Evolutionary conservation across 2,113 vertebrate genomes (phyloP), one percentile per base, ranked within the genome.

Genomic region (Choloepus hoffmanni): DNA sequence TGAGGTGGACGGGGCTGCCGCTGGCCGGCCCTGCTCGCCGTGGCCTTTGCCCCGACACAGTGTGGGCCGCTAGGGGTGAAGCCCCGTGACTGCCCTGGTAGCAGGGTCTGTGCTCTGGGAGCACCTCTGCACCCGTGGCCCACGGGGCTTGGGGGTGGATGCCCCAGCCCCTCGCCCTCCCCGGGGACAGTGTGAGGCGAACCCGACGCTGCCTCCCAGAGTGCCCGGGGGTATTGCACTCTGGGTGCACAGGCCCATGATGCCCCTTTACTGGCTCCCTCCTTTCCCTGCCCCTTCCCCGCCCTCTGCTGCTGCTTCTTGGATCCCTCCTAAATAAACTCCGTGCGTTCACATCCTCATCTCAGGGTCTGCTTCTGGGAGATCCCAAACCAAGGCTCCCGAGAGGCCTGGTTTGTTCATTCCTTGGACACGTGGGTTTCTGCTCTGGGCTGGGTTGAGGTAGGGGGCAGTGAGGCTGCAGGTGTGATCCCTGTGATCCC

Each of bases 31-130:
- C 28, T 43, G n/a, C 1, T 15, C 3, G 4, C 93, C 3, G 1
- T 33, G 7, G 24, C 33, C 2, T 14, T 50, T 2, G 0, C n/a
- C 28, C 33, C n/a, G 28, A 65, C 55, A 5, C 0, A 0, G 1
- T 9, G 45, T 45, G 21, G 55, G 45, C 74, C 10, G 67, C 10
- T 7, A 19, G 30, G 13, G 13, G 16, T 58, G 65, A 45, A 73
- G 6, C 1, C 0, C 23, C 16, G 30, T 3, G 2, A 12, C 45
- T 53, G 21, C 43, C 55, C 33, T 36, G 58, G 72, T 65, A 74
- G n/a, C 45, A n/a, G 12, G 5, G 26, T 6, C 11, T 7, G 16
- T 36, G 55, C 19, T 28, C 43, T n/a, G 28, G 45, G 72, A 28
- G 45, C 28, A 70, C 53, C 43, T 18, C 10, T n/a, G 2, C 3